Percentiles rank a stretch among this genome's conserved stretches.
Conservation (phyloP, 2,797 vertebrate genomes). For the Amphiprion clarkii region DNA sequence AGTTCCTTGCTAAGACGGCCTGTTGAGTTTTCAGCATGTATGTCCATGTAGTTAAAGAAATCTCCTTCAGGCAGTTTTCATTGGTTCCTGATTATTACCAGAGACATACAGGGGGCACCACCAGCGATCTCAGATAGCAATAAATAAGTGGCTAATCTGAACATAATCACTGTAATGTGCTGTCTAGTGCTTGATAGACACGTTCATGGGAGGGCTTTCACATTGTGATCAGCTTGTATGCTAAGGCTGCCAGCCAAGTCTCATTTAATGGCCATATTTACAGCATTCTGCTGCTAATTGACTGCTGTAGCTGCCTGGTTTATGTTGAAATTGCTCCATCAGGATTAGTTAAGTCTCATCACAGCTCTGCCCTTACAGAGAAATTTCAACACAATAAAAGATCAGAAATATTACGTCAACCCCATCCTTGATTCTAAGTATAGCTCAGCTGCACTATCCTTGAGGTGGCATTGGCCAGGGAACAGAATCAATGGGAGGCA, state of each 20-base stretch:
- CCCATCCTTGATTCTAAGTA: slow-evolving; percentile 54
- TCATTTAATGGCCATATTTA: slow-evolving; percentile 64
- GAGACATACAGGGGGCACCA: slow-evolving; percentile 9
- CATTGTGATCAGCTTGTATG: slow-evolving; percentile 42
- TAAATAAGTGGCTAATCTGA: slow-evolving; percentile 60
- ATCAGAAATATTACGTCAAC: slow-evolving; percentile 43
- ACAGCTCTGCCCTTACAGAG: slow-evolving; percentile 12
- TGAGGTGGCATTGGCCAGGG: slow-evolving; percentile 65
- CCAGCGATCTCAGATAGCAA: slow-evolving; percentile 32
- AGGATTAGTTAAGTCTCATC: slow-evolving; percentile 55
- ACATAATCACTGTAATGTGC: slow-evolving; percentile 52
- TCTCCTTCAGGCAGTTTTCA: neutral
- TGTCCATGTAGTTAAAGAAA: slow-evolving; percentile 6
- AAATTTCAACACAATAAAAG: slow-evolving; percentile 34
- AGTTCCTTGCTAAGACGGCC: neutral
- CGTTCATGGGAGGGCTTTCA: slow-evolving; percentile 43
- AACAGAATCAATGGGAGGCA: slow-evolving; percentile 70
- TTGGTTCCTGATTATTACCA: slow-evolving; percentile 8
- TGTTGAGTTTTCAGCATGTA: neutral
- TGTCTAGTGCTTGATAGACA: slow-evolving; percentile 46
- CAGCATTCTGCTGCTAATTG: slow-evolving; percentile 50
- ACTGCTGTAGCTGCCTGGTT: slow-evolving; percentile 34
- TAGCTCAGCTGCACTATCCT: slow-evolving; percentile 62
- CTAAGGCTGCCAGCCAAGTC: slow-evolving; percentile 49
- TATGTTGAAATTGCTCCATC: slow-evolving; percentile 45